These are phyloP conservation scores for Drosophila carrolli DNA, from an alignment of 1,140 invertebrate species.

Conservation along the genomic window DNA sequence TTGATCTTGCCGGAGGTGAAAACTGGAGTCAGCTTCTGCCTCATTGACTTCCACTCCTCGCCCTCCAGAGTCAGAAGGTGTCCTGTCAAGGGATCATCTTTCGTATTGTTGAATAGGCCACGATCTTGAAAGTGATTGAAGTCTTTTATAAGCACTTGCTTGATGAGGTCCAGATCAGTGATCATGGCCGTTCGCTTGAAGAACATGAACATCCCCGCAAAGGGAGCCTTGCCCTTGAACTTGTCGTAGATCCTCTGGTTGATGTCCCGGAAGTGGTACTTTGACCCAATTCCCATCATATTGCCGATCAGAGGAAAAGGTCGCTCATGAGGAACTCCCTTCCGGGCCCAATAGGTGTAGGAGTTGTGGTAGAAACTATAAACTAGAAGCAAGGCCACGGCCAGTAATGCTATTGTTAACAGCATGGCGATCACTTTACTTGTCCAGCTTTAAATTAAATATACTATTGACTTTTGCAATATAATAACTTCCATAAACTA, in stretches of 20 bases:
- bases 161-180: conserved; percentile 69
- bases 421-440: conserved; percentile 9
- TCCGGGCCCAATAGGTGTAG: conserved; percentile 83
- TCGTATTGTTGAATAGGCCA: conserved; percentile 85
- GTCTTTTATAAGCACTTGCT: conserved; percentile 78
- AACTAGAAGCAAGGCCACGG: conserved; percentile 28
- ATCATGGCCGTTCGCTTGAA: conserved; percentile 41
- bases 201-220: conserved; percentile 67
- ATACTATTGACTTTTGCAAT: not conserved
- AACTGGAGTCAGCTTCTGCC: conserved; percentile 86
- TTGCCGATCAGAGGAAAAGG: conserved; percentile 77
- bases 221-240: conserved; percentile 63
- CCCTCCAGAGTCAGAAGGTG: conserved; percentile 85
- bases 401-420: conserved; percentile 35
- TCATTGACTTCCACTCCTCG: conserved; percentile 86
- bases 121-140: conserved; percentile 80
- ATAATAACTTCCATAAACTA: too few species aligned
- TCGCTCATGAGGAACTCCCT: conserved; percentile 75
- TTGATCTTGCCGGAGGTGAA: conserved; percentile 87
- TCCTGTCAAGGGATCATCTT: conserved; percentile 85
- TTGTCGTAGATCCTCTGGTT: conserved; percentile 65
- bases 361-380: conserved; percentile 39
- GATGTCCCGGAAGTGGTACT: conserved; percentile 54
- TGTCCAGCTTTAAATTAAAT: not conserved
- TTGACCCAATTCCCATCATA: conserved; percentile 47